These are phyloP conservation scores for Pseudonaja textilis DNA, from an alignment of 2,113 vertebrate species.

Conservation along the genomic window DNA sequence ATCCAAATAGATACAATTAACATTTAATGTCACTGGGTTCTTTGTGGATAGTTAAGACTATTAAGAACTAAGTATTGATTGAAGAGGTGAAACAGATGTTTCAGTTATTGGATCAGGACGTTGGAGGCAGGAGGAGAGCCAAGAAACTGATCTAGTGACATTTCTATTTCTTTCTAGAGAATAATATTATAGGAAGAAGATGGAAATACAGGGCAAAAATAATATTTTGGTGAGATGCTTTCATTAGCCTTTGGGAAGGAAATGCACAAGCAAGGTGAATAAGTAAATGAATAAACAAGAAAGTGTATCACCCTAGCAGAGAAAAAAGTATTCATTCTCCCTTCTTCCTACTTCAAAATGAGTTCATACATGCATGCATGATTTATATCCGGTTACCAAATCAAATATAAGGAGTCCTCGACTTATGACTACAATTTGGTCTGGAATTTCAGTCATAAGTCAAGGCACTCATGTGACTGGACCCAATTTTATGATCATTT, in stretches of 20 bases:
- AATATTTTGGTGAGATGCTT: neutral
- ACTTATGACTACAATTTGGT: neutral
- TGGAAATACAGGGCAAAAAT: neutral
- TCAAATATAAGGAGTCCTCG: neutral
- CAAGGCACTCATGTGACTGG: neutral
- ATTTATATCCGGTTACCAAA: neutral
- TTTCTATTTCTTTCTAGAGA: neutral
- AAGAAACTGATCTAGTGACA: slow-evolving; percentile 17
- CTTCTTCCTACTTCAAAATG: neutral
- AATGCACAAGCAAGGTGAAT: neutral
- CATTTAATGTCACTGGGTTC: slow-evolving; percentile 72
- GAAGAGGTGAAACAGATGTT: slow-evolving; percentile 67
- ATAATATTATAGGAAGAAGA: neutral
- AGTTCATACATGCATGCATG: neutral
- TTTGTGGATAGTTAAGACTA: slow-evolving; percentile 63
- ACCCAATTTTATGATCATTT: neutral
- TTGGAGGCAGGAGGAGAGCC: slow-evolving; percentile 9
- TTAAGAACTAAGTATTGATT: slow-evolving; percentile 66
- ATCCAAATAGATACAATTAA: slow-evolving; percentile 78
- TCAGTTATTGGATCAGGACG: slow-evolving; percentile 50
- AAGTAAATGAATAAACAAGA: neutral
- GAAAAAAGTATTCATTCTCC: neutral
- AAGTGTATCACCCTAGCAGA: neutral
- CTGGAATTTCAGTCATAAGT: neutral
- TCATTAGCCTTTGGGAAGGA: neutral